Evolutionary conservation across 1,140 invertebrate species (phyloP).

Genomic region (Nasonia longicornis): DNA sequence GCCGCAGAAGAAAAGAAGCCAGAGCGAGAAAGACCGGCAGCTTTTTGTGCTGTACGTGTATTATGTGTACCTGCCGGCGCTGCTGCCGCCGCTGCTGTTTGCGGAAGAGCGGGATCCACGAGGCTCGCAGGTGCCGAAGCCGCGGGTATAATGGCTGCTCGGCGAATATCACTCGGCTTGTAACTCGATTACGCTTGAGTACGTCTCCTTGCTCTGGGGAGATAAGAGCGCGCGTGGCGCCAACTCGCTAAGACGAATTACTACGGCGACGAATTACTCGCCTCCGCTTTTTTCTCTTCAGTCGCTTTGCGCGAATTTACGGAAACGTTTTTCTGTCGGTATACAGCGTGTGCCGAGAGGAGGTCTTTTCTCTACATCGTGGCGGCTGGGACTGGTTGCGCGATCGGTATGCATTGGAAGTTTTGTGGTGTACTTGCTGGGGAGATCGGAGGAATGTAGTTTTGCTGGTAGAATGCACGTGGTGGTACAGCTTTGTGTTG

Average conservation of each 20-base stretch:
- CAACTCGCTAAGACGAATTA: neutral
- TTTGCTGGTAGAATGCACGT: too few relatives aligned
- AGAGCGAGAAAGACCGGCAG: neutral
- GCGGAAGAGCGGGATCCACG: constrained; percentile 15
- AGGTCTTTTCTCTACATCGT: too few relatives aligned
- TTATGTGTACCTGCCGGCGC: neutral
- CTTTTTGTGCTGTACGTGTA: neutral
- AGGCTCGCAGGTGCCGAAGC: constrained; percentile 29
- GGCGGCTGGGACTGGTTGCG: too few relatives aligned
- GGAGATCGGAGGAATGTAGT: too few relatives aligned
- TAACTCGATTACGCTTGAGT: constrained; percentile 32
- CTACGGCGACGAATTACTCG: neutral
- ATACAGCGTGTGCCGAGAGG: too few relatives aligned
- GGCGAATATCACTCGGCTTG: constrained; percentile 8
- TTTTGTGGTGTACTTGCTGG: neutral
- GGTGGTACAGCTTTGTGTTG: too few relatives aligned
- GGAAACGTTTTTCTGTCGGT: too few relatives aligned
- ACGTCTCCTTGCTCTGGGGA: neutral
- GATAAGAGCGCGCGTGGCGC: neutral
- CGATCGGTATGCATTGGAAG: neutral
- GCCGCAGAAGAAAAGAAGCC: neutral
- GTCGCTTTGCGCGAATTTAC: too few relatives aligned
- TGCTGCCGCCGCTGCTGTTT: constrained; percentile 11
- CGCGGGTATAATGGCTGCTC: neutral
- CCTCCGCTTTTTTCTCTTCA: neutral